phyloP scores from a whole-genome alignment of 2,888 invertebrate genomes.

The Andrena praecox region DNA sequence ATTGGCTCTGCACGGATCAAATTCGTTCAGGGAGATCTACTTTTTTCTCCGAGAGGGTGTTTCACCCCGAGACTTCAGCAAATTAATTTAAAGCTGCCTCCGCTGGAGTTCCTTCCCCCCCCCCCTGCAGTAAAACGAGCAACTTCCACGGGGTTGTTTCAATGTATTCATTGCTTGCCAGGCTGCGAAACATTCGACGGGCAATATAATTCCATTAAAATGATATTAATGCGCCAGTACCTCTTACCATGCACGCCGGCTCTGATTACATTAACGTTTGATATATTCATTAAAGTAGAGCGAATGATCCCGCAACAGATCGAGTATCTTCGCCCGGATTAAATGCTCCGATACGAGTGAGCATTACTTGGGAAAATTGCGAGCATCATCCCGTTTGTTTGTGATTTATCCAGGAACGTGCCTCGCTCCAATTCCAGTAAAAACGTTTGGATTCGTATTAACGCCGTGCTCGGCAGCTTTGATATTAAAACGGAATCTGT shows the following conservation, averaged over 20 bases:
- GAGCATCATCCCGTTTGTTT: background rate
- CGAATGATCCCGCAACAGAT: conserved; percentile 2
- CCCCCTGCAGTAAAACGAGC: too few species aligned
- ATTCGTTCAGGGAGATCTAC: background rate
- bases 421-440: background rate
- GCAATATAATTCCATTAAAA: background rate
- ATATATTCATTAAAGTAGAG: conserved; percentile 8
- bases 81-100: background rate
- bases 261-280: conserved; percentile 12
- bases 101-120: too few species aligned
- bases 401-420: conserved; percentile 9
- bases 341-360: conserved; percentile 1
- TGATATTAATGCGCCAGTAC: background rate
- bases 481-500: conserved; percentile 8
- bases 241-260: background rate
- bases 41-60: background rate
- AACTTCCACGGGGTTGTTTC: background rate
- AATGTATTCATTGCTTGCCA: background rate
- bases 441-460: conserved; percentile 13
- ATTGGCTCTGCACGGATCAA: background rate
- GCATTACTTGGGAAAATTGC: background rate
- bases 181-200: background rate
- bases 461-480: background rate
- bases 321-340: background rate
- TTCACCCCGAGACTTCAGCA: background rate